Base-by-base conservation (phyloP, 2,113 vertebrate genomes). In the Channa maculata region DNA sequence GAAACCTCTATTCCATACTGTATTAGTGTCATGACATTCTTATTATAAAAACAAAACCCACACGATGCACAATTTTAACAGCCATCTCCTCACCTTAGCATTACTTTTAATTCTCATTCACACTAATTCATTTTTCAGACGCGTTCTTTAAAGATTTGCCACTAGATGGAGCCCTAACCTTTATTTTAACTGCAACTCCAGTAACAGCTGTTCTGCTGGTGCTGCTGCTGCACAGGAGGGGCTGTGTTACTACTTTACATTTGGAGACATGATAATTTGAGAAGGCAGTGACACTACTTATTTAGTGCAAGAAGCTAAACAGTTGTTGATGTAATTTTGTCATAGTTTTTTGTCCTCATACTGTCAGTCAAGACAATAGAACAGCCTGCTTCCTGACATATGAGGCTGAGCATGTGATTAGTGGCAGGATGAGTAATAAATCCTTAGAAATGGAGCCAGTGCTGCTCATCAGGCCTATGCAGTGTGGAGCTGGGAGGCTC, bases 101-200 rank as follows among this genome's bases (percentile, higher is more conserved):
- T 46, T 38, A 34, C 41, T 59, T 51, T 39, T 3, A 14, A 14
- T 12, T 51, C 49, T 6, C 50, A 7, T 43, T 39, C n/a, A n/a
- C n/a, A n/a, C n/a, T n/a, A n/a, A n/a, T n/a, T n/a, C 1, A 10
- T 24, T 59, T 73, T 14, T 46, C 34, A 12, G 5, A 1, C 6
- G 11, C 10, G 15, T 5, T 53, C 39, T 52, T 6, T 60, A 39
- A 15, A 13, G 45, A 8, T 2, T 2, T 5, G 8, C 81, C 87
- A 81, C 86, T 87, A 89, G 91, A 85, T 90, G 86, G 86, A 2
- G 83, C 67, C n/a, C 45, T 67, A 48, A 67, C 60, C 82, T 65
- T 84, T 53, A 68, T 75, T 66, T 85, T 84, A 48, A 68, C 24
- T 7, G 33, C 13, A 57, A 52, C 77, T 61, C 24, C 82, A 64